Conservation (phyloP, 2,888 invertebrate species). For the Masnerella sp. region DNA sequence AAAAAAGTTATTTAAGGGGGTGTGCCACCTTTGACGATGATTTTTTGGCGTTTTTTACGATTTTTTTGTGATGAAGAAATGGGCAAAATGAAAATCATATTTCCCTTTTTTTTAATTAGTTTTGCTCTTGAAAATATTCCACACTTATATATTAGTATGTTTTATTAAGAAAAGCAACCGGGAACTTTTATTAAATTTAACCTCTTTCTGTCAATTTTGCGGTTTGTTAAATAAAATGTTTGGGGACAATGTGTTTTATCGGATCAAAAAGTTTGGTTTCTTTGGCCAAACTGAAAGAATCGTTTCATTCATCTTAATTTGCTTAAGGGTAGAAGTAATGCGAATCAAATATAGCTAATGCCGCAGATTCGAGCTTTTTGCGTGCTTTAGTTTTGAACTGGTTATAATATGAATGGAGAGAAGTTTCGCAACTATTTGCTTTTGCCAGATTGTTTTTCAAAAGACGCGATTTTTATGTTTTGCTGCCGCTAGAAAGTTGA, state of each 20-base stretch:
- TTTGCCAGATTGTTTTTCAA: slow-evolving; percentile 36
- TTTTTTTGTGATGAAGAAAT: too few species aligned
- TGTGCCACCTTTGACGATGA: too few species aligned
- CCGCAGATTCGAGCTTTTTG: slow-evolving; percentile 16
- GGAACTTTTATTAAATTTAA: too few species aligned
- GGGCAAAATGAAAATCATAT: too few species aligned
- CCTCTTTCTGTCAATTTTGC: too few species aligned
- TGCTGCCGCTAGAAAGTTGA: not conserved
- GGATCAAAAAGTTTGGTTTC: slow-evolving; percentile 11
- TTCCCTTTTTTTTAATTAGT: too few species aligned
- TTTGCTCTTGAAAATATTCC: too few species aligned
- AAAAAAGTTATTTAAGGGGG: too few species aligned
- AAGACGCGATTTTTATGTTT: slow-evolving; percentile 31
- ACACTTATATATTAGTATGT: too few species aligned
- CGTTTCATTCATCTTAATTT: slow-evolving; percentile 32
- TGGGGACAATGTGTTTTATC: not conserved
- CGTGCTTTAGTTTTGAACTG: slow-evolving; percentile 22
- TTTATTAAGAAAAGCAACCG: too few species aligned
- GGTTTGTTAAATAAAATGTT: too few species aligned
- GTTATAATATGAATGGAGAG: slow-evolving; percentile 21
- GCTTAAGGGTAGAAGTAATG: slow-evolving; percentile 5
- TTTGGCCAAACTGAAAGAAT: slow-evolving; percentile 15
- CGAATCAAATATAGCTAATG: slow-evolving; percentile 27
- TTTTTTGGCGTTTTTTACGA: too few species aligned
- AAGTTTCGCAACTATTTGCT: slow-evolving; percentile 36